Evolutionary conservation across 1,140 invertebrate genomes (phyloP).

Genomic region (Piezodorus guildinii): DNA sequence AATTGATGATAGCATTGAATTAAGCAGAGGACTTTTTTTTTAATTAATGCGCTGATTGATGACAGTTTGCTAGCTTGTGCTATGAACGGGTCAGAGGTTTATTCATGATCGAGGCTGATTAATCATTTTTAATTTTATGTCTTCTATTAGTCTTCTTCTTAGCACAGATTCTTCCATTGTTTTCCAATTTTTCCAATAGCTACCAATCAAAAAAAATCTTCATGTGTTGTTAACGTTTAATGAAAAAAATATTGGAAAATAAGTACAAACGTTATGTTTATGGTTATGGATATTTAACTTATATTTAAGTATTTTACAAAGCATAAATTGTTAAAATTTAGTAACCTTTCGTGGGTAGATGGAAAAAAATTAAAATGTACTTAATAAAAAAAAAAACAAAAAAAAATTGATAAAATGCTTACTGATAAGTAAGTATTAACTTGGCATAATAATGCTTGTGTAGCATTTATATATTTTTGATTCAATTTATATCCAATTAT

Average conservation of each 20-base stretch:
- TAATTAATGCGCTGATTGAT: conserved; percentile 11
- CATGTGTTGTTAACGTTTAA: background rate
- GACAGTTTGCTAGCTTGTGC: conserved; percentile 15
- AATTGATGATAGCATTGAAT: conserved; percentile 6
- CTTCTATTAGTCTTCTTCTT: conserved; percentile 13
- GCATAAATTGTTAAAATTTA: background rate
- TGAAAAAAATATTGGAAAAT: background rate
- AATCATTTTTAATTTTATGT: background rate
- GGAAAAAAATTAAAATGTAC: background rate
- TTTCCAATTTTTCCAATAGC: conserved; percentile 3
- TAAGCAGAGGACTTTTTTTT: conserved; percentile 6
- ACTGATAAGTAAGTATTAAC: too few species aligned
- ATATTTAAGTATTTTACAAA: conserved; percentile 1
- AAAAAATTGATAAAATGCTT: too few species aligned
- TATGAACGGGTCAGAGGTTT: conserved; percentile 7
- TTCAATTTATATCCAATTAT: too few species aligned
- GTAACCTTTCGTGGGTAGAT: background rate
- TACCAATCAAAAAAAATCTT: conserved; percentile 3
- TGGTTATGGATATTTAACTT: background rate
- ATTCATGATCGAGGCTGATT: background rate
- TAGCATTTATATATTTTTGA: too few species aligned
- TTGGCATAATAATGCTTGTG: too few species aligned
- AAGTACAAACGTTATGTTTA: background rate
- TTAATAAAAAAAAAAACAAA: too few species aligned
- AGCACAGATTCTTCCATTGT: conserved; percentile 14